A percentile compares a stretch with the other conserved stretches of the same genome.
These are phyloP conservation scores for Oscheius myriophilus DNA, from an alignment of 2,888 invertebrate species.

Conservation along the genomic window DNA sequence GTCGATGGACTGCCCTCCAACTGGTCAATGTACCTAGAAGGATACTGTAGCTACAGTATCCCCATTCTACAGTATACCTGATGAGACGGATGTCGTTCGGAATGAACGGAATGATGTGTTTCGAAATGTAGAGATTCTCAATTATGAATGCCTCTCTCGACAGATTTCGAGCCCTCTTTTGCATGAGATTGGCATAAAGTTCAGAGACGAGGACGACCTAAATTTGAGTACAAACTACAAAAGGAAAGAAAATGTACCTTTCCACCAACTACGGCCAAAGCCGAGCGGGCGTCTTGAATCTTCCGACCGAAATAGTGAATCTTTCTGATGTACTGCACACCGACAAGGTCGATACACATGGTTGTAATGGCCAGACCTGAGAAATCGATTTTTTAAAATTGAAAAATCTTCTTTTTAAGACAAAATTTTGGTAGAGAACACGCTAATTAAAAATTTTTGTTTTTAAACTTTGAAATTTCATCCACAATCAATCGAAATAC, in stretches of 20 bases:
- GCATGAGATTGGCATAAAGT: slow-evolving; percentile 70
- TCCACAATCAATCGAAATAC: background rate
- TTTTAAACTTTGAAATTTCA: background rate
- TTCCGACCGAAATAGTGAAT: slow-evolving; percentile 71
- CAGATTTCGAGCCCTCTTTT: slow-evolving; percentile 65
- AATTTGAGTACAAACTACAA: slow-evolving; percentile 22
- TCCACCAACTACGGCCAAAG: slow-evolving; percentile 70
- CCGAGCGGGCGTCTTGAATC: slow-evolving; percentile 69
- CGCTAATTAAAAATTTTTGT: too few relatives aligned
- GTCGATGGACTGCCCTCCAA: slow-evolving; percentile 56
- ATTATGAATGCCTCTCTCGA: slow-evolving; percentile 69
- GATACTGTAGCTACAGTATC: background rate
- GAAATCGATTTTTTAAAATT: slow-evolving; percentile 19
- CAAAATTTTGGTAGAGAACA: background rate
- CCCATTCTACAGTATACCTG: slow-evolving; percentile 35
- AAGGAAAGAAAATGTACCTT: slow-evolving; percentile 56
- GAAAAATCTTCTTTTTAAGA: background rate
- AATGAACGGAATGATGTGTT: slow-evolving; percentile 70
- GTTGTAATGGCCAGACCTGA: slow-evolving; percentile 70
- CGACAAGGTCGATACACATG: slow-evolving; percentile 71
- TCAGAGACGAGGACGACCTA: slow-evolving; percentile 71
- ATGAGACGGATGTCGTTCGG: slow-evolving; percentile 70
- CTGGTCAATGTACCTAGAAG: slow-evolving; percentile 64
- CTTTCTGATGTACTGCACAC: slow-evolving; percentile 70
- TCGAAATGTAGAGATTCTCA: slow-evolving; percentile 70